Base-by-base conservation (phyloP, 1,140 invertebrate genomes). In the Papilio helenus region DNA sequence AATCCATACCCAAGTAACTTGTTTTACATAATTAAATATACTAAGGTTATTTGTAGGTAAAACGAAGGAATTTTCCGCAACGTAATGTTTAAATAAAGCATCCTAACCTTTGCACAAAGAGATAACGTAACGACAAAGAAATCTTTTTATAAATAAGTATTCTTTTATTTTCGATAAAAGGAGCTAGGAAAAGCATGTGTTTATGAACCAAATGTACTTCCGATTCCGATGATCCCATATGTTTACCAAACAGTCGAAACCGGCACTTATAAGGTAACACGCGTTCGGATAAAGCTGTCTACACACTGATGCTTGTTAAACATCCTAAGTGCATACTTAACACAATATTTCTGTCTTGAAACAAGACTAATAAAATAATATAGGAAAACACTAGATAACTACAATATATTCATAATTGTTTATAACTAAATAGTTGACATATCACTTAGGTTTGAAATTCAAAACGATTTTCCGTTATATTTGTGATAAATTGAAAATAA, bases 31-130 rank as follows among this genome's bases (percentile, higher is more conserved):
- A 68, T 29, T 14, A 34, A 12, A 18, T 68, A 14, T 7, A 14
- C 10, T 68, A 68, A 68, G 61, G 61, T 68, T 29, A 29, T 29
- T 68, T 68, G 26, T 68, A 29, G 61, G 61, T 34, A 68, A 68
- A 68, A 34, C 5, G 5, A 34, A 68, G 26, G 12, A 61, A 26
- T 7, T 68, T 68, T 68, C 61, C 61, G 26, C 61, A 26, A 16
- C 20, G 61, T 68, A 14, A 34, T 68, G 12, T 29, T 68, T 68
- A 18, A 29, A 34, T 26, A 68, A 68, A 29, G 61, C 61, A 4
- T 68, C 61, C 23, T 68, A 10, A 68, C 26, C 61, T 34, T 29
- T 61, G 26, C 26, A 29, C 26, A 16, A 34, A 14, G 26, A 68
- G 61, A 68, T 68, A 68, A 18, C 12, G 26, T 29, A 5, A 29